Base-by-base conservation (phyloP, 2,797 vertebrate genomes). In the Ctenopoma multispine region DNA sequence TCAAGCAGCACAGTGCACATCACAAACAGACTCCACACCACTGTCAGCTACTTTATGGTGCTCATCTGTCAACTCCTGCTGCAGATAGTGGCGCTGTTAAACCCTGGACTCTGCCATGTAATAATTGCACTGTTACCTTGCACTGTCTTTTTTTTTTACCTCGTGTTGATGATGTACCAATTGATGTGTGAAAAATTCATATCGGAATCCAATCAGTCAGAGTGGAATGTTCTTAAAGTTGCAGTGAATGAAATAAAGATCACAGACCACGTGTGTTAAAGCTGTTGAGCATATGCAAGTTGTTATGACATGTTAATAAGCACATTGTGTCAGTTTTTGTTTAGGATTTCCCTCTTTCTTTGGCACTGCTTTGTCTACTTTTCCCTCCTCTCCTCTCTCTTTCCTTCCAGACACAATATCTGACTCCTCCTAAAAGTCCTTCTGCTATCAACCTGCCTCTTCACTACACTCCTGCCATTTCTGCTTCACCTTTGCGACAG, bases 401-500 rank as follows among this genome's bases (percentile, higher is more conserved):
- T 55, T 38, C 12, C 7, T 49, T 44, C 2, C 44, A 85, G 77
- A 81, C 86, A 31, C 85, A 91, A 70, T 82, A 82, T 64, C 75
- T 86, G 81, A 86, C 76, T 67, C 63, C 92, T 72, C 85, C 90
- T 53, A 83, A 90, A 81, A 70, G 83, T 31, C 77, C 81, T 40
- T 94, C 94, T 77, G 93, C 93, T 72, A 31, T 95, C 85, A 90
- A 85, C 85, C 87, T 95, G 4, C 93, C 94, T 49, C 43, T 91
- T 69, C 87, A 94, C 92, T 94, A 92, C 84, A 94, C 94, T 65
- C 94, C 94, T 69, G 92, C 94, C 77, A 80, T 95, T 61, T 89
- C 92, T 81, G 90, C 93, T 43, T 95, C 94, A 48, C 91, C 93
- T 76, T 66, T 94, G 62, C 87, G 92, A 75, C 92, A 95, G 94